phyloP scores from a whole-genome alignment of 1,140 invertebrate species.

The Aphis gossypii region DNA sequence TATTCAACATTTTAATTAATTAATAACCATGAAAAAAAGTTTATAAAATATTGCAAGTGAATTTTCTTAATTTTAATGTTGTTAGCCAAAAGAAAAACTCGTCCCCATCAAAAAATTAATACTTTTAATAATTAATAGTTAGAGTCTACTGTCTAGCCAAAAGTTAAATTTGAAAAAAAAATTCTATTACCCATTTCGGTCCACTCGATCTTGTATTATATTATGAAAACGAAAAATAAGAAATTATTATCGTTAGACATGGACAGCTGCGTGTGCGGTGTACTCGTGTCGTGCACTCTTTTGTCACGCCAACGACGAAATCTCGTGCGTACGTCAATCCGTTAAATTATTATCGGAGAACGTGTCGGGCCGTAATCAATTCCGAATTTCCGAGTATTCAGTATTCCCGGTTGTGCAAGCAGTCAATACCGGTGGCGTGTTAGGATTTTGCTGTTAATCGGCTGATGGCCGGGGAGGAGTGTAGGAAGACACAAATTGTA shows the following conservation, averaged over 20 bases:
- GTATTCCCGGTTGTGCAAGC: neutral
- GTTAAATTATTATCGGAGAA: neutral
- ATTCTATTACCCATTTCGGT: neutral
- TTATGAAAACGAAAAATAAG: neutral
- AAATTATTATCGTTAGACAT: neutral
- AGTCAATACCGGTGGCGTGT: constrained; percentile 3
- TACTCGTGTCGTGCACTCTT: neutral
- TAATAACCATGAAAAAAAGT: neutral
- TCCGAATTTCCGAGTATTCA: neutral
- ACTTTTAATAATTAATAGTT: neutral
- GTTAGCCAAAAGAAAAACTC: neutral
- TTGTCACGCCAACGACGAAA: constrained; percentile 3
- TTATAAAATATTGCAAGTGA: neutral
- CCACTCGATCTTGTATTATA: neutral
- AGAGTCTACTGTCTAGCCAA: neutral
- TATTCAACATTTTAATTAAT: neutral
- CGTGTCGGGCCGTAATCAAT: neutral
- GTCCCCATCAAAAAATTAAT: neutral
- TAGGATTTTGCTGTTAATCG: neutral
- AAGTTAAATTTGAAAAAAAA: neutral
- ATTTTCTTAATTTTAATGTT: neutral
- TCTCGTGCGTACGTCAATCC: neutral
- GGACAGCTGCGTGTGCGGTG: neutral
- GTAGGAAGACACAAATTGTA: neutral
- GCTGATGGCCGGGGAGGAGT: neutral